A percentile compares a stretch with the other conserved stretches of the same genome.
Conservation (phyloP, 2,797 vertebrate genomes). For the Hipposideros larvatus region DNA sequence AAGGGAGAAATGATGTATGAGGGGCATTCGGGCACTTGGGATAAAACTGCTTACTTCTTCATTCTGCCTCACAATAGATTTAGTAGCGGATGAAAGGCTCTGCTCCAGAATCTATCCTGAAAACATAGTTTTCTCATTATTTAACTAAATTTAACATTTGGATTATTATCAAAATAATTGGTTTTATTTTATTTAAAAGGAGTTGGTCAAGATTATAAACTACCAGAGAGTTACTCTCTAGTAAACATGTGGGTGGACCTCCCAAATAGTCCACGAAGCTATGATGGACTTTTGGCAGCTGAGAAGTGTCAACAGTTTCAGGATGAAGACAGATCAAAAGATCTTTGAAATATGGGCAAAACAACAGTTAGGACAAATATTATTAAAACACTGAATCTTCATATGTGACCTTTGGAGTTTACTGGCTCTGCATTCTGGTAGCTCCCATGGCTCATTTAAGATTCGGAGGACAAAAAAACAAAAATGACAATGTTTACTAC, state of each 20-base stretch:
- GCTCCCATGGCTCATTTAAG: neutral
- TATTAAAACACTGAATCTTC: neutral
- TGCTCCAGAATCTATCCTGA: neutral
- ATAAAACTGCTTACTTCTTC: neutral
- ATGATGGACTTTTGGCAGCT: neutral
- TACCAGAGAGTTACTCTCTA: neutral
- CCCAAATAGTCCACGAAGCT: neutral
- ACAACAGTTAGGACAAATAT: conserved; percentile 15
- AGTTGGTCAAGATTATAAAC: neutral
- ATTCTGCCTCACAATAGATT: neutral
- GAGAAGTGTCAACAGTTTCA: neutral
- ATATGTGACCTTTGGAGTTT: neutral
- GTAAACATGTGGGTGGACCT: neutral
- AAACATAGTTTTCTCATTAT: neutral
- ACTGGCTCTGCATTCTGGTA: neutral
- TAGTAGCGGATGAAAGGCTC: neutral
- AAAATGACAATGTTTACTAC: neutral
- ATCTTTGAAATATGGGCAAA: conserved; percentile 36
- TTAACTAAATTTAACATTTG: conserved; percentile 15
- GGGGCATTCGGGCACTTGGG: neutral
- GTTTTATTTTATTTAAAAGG: conserved; percentile 51
- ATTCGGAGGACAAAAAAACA: neutral
- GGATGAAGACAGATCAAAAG: neutral
- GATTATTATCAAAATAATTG: neutral
- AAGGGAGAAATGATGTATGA: neutral